Evolutionary conservation across 2,113 vertebrate species (phyloP).

Genomic region (Dasyurus viverrinus): DNA sequence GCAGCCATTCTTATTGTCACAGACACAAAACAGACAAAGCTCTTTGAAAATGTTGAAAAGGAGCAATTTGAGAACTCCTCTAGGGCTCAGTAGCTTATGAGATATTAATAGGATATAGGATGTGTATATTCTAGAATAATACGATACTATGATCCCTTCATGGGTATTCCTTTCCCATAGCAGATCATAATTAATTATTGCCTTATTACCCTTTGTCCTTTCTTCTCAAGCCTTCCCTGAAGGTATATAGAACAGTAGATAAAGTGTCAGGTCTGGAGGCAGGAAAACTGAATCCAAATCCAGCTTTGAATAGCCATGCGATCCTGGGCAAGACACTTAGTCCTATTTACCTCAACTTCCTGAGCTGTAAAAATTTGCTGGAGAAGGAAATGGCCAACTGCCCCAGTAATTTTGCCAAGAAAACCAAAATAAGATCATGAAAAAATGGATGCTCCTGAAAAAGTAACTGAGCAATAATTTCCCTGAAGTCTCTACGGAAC

Average conservation of each 20-base stretch:
- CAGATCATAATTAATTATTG: background rate
- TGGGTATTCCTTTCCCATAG: background rate
- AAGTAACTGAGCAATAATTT: background rate
- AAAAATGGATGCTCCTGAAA: background rate
- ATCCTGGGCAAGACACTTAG: background rate
- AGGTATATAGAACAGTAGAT: background rate
- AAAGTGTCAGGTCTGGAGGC: no score
- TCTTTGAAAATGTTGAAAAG: slow-evolving; percentile 6
- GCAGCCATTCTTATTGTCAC: background rate
- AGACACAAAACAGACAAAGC: background rate
- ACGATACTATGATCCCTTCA: background rate
- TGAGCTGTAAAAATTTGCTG: background rate
- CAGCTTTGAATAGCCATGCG: background rate
- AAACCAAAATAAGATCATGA: background rate
- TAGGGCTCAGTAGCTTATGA: background rate
- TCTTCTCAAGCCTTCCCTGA: background rate
- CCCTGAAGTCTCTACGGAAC: background rate
- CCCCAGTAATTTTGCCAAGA: background rate
- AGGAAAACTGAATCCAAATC: no score
- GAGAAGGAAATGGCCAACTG: background rate
- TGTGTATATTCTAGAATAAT: background rate
- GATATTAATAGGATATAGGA: background rate
- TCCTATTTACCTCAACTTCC: background rate
- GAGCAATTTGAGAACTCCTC: background rate
- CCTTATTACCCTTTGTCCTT: background rate